Evolutionary conservation across 1,140 invertebrate genomes (phyloP).

Genomic region (Drosophila varians): DNA sequence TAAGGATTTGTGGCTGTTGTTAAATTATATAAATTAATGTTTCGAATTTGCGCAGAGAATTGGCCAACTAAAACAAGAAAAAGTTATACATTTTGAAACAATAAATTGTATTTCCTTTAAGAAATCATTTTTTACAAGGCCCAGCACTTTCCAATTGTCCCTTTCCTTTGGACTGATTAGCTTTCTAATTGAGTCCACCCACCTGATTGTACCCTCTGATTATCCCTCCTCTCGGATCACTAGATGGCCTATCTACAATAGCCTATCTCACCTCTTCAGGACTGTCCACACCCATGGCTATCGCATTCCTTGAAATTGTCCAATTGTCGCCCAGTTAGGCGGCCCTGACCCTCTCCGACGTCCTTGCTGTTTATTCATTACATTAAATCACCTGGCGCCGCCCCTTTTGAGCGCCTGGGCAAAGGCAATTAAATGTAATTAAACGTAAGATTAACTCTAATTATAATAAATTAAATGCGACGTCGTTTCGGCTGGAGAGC

Average conservation of each 20-base stretch:
- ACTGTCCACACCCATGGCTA: constrained; percentile 35
- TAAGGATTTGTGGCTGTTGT: no score
- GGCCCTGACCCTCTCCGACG: neutral
- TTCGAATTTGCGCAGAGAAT: neutral
- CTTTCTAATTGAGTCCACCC: constrained; percentile 25
- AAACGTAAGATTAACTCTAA: constrained; percentile 77
- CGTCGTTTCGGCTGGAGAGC: constrained; percentile 31
- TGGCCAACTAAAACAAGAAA: neutral
- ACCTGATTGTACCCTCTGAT: constrained; percentile 14
- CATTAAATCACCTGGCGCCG: constrained; percentile 46
- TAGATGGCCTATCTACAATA: constrained; percentile 39
- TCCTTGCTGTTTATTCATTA: constrained; percentile 65
- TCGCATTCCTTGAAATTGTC: constrained; percentile 37
- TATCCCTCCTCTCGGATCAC: constrained; percentile 7
- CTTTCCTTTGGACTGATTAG: constrained; percentile 2
- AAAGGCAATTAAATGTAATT: constrained; percentile 76
- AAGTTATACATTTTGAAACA: no score
- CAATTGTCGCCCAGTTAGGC: constrained; percentile 43
- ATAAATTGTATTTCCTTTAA: no score
- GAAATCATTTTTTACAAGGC: neutral
- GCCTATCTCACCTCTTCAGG: constrained; percentile 14
- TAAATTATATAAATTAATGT: no score
- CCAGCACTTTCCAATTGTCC: neutral
- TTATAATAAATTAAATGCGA: constrained; percentile 76
- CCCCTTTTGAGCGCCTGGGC: neutral